Conservation (phyloP, 2,113 vertebrate genomes). For the Oceanites oceanicus region DNA sequence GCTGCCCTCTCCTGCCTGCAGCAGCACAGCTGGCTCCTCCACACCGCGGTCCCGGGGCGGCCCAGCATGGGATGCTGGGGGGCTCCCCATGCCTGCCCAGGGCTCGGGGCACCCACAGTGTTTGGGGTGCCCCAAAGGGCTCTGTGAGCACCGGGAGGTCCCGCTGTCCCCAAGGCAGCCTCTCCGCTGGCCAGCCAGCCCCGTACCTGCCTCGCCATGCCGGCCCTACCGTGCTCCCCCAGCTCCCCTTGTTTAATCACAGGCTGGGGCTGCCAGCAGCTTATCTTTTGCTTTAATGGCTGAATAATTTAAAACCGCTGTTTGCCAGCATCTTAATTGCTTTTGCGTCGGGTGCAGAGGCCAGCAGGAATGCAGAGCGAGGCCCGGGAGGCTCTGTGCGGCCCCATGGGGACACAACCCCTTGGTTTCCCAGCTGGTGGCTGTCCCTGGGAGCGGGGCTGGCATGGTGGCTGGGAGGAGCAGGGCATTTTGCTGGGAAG, state of each 20-base stretch:
- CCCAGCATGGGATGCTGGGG: not conserved
- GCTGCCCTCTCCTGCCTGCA: not conserved
- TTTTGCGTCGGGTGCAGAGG: constrained; percentile 65
- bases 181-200: rapidly evolving
- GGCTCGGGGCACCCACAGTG: not conserved
- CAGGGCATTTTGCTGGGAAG: not conserved
- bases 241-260: constrained; percentile 73
- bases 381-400: not conserved
- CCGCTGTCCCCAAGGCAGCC: not conserved
- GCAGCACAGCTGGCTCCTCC: not conserved
- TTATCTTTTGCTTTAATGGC: constrained; percentile 79
- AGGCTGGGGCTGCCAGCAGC: constrained; percentile 67
- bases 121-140: not conserved
- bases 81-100: not conserved
- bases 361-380: constrained; percentile 60
- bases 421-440: not conserved
- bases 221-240: rapidly evolving
- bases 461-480: rapidly evolving
- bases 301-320: constrained; percentile 75
- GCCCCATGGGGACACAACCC: not conserved
- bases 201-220: rapidly evolving
- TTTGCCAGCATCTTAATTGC: constrained; percentile 76
- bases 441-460: not conserved
- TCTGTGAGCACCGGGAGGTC: not conserved
- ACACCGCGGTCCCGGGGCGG: rapidly evolving